These are phyloP conservation scores for Enteromius radiatus DNA, from an alignment of 2,797 vertebrate species.

Conservation along the genomic window DNA sequence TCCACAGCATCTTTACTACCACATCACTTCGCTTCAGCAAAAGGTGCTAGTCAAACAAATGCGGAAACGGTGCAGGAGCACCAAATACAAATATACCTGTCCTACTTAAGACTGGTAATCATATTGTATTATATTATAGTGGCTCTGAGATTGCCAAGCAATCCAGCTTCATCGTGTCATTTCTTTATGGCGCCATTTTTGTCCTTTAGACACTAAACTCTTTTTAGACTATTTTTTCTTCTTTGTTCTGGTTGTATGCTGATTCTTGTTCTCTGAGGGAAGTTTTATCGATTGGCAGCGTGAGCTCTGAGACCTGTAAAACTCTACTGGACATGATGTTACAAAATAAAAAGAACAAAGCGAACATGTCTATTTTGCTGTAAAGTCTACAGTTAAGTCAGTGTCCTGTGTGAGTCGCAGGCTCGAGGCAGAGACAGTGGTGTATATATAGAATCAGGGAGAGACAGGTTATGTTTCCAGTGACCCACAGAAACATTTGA, in stretches of 20 bases:
- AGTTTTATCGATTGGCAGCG: background rate
- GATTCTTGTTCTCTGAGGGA: background rate
- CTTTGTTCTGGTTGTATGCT: background rate
- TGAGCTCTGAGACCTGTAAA: conserved; percentile 7
- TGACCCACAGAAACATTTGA: conserved; percentile 25
- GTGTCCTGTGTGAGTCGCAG: background rate
- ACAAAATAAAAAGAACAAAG: background rate
- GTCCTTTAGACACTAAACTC: background rate
- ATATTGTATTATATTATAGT: background rate
- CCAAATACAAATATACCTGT: background rate
- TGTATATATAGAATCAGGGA: conserved; percentile 32
- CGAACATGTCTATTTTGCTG: background rate
- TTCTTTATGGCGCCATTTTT: background rate
- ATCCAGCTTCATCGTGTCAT: background rate
- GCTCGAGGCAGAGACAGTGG: conserved; percentile 1
- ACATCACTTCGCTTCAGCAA: too few species aligned
- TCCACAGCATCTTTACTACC: too few species aligned
- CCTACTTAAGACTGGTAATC: background rate
- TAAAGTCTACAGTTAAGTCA: conserved; percentile 1
- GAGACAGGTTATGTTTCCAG: conserved; percentile 37
- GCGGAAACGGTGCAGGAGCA: too few species aligned
- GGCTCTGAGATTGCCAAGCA: background rate
- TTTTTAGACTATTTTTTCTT: background rate
- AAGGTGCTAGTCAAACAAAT: too few species aligned
- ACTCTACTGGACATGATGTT: background rate